Evolutionary conservation across 2,797 vertebrate species (phyloP), one percentile per base, ranked within the genome.

Genomic region (Anguilla pacifica): DNA sequence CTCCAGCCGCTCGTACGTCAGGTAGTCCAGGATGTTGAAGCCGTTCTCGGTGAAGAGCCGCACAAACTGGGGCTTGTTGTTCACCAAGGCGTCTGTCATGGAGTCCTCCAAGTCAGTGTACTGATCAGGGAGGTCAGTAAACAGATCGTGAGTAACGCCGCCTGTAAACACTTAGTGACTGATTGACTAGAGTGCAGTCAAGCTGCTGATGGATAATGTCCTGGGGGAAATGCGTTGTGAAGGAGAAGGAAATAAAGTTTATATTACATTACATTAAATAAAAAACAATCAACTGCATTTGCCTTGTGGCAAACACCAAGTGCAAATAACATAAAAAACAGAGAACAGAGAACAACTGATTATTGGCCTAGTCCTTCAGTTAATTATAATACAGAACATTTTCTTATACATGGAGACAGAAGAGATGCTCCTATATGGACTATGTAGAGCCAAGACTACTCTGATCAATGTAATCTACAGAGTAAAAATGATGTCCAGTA

Each of bases 1-100:
- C 86, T 97, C 96, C 91, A 98, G 92, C 39, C 94, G 92, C n/a
- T 28, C 82, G 0, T 96, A 95, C 0, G 96, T 97, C 92, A 98
- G 91, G 94, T 98, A 98, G 35, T 96, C 95, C 88, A 96, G 86
- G 85, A 98, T 95, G 91, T 96, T 97, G 86, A 98, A 93, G 79
- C 97, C 97, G 0, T 97, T 98, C 87, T 98, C 97, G 5, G 95
- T 95, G 90, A 98, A 98, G 86, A 98, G 95, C 25, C 97, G 97
- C 39, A 98, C 97, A 88, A 98, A 98, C 86, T 97, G 95, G 0
- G 97, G 97, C 88, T 97, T 97, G 93, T 98, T 90, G 0, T 97
- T 98, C 86, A 98, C 90, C 88, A 98, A 91, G 0, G 97, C 97
- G 0, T 98, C 97, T 0, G 96, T 97, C 96, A 98, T 97, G 46